Evolutionary conservation across 2,888 invertebrate genomes (phyloP), one percentile per base, ranked within the genome.

Genomic region (Cantharis flavilabris): DNA sequence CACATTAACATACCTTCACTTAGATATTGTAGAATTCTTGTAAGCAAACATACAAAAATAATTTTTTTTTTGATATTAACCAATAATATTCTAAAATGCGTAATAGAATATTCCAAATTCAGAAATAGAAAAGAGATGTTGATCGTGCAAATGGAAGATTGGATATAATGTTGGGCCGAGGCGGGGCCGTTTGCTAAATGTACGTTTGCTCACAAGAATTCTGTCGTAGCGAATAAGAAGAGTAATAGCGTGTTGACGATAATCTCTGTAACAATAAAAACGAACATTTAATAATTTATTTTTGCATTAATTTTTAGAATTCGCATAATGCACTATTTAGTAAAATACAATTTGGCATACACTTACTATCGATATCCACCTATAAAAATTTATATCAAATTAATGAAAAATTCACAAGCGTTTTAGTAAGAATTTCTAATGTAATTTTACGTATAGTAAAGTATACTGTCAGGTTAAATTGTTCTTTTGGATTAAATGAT

Each of bases 121-220:
- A 88, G 84, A 88, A 88, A 83, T 88, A 88, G 84, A 88, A 88
- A 33, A 88, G 84, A 73, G 88, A 88, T n/a, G 88, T 87, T 81
- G 88, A 88, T 80, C 88, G 83, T 79, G 88, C 85, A 81, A 88
- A 88, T 76, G 88, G 88, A 72, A 88, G 83, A 80, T 86, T 88
- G 80, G 88, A 83, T 71, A 87, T 85, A 77, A 88, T 88, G 82
- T 86, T 84, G 79, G 87, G 83, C 79, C 86, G 86, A 83, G 86
- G 85, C 85, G 86, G 86, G 87, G 88, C 88, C 84, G 87, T 86
- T 83, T 88, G 93, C 93, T 95, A 95, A 91, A 95, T 95, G 91
- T 92, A 95, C 87, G 94, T 94, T 90, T 95, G 95, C 91, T 95
- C 95, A 90, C 94, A 94, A 89, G 95, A 94, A 89, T 94, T 94